phyloP scores from a whole-genome alignment of 1,140 invertebrate species.

The Panulirus ornatus region DNA sequence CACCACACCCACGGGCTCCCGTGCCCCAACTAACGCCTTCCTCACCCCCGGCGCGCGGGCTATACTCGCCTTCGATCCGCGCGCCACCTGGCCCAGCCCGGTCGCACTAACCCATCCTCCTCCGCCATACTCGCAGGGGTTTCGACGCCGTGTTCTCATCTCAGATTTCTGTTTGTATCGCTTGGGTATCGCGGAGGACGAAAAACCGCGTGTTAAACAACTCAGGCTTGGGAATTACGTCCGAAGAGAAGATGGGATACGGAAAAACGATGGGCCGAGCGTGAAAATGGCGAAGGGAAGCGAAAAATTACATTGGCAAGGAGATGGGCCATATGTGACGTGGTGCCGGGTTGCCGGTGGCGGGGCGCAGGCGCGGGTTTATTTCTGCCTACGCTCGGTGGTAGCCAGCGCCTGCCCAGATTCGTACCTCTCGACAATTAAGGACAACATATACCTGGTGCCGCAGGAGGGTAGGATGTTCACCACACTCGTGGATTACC shows the following conservation, averaged over 20 bases:
- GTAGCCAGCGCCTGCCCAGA: not conserved
- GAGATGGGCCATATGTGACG: conserved; percentile 18
- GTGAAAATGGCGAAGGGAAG: no score
- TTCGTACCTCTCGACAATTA: conserved; percentile 49
- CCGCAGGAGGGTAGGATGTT: conserved; percentile 16
- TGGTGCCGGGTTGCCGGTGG: conserved; percentile 3
- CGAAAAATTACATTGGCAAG: no score
- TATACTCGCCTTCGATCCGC: conserved; percentile 25
- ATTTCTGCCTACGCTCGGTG: conserved; percentile 40
- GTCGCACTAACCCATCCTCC: not conserved
- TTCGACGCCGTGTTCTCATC: no score
- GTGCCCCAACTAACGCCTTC: conserved; percentile 31
- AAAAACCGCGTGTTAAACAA: no score
- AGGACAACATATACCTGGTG: conserved; percentile 47
- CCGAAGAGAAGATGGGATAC: no score
- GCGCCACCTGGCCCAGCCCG: not conserved
- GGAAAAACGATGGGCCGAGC: no score
- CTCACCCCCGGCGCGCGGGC: not conserved
- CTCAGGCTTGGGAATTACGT: no score
- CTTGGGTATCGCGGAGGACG: no score
- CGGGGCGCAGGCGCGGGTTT: conserved; percentile 40
- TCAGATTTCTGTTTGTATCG: no score
- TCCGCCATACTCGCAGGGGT: not conserved
- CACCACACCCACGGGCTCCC: conserved; percentile 45
- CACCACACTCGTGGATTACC: not conserved